These are phyloP conservation scores for Apotomis betuletana DNA, from an alignment of 2,888 invertebrate genomes.

Conservation along the genomic window DNA sequence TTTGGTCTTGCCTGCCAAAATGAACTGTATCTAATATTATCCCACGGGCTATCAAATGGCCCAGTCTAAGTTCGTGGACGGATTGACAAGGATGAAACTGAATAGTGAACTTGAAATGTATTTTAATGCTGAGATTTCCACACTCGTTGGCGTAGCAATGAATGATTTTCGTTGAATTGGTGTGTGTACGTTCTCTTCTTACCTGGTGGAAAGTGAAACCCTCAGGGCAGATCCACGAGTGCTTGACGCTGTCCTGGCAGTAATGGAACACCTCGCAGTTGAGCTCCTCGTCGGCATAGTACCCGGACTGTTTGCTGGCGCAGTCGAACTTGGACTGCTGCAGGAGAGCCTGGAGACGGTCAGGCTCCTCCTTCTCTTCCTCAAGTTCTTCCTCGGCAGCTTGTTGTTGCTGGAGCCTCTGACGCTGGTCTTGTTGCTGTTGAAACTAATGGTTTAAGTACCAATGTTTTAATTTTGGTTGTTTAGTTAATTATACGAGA, in stretches of 20 bases:
- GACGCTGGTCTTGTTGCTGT: slow-evolving; percentile 64
- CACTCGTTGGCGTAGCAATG: too few relatives aligned
- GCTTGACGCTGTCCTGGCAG: slow-evolving; percentile 94
- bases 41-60: too few relatives aligned
- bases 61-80: too few relatives aligned
- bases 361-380: slow-evolving; percentile 93
- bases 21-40: too few relatives aligned
- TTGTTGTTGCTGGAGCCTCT: slow-evolving; percentile 62
- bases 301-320: slow-evolving; percentile 91
- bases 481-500: too few relatives aligned
- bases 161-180: too few relatives aligned
- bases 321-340: slow-evolving; percentile 94
- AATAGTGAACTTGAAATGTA: too few relatives aligned
- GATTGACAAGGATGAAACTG: too few relatives aligned
- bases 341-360: slow-evolving; percentile 89
- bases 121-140: too few relatives aligned
- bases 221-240: slow-evolving; percentile 97
- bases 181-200: slow-evolving; percentile 41
- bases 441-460: slow-evolving; percentile 7
- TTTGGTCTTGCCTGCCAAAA: too few relatives aligned
- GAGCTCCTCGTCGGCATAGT: slow-evolving; percentile 95
- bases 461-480: background rate
- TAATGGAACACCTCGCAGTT: slow-evolving; percentile 97
- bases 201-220: slow-evolving; percentile 95
- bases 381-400: slow-evolving; percentile 80